Evolutionary conservation across 2,797 vertebrate species (phyloP), one percentile per base, ranked within the genome.

Genomic region (Gallinago stenura): DNA sequence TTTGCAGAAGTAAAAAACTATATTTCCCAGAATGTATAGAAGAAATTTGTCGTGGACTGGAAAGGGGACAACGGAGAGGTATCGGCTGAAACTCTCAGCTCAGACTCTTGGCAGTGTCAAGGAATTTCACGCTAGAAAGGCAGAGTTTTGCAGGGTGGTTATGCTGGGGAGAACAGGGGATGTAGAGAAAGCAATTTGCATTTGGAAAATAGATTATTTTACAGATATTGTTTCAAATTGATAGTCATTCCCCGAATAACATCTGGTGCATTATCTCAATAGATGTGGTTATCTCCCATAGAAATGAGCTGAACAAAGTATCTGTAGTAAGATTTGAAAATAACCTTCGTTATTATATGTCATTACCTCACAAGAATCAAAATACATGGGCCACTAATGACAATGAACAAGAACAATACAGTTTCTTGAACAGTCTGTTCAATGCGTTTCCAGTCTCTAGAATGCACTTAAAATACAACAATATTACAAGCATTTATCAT

Each of bases 401-500:
- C 83, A 94, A 19, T 24, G 91, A 91, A 79, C 33, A 95, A 94
- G 81, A 96, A 85, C 58, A 95, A 87, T 81, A 68, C 57, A 54
- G 56, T 91, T 79, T 65, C 68, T 94, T 86, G 61, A 89, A 61
- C 73, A 95, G 89, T 70, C 79, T 96, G 70, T 83, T 96, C 43
- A 45, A 83, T 30, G 82, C 75, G 35, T 83, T 93, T 89, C 83
- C 84, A 95, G 69, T 71, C 86, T 94, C 77, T 30, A 94, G n/a
- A 62, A 86, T 70, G 75, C 68, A 57, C 70, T 95, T 90, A 81
- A 90, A 94, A 90, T 66, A 76, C 54, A 95, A 20, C 68, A 76
- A 33, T 87, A 91, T 84, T 83, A 45, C 61, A 94, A 88, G 61
- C 81, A 93, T 95, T 95, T 93, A 69, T 96, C 88, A 85, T 97